phyloP scores from a whole-genome alignment of 2,888 invertebrate genomes.

The Agelastica alni region DNA sequence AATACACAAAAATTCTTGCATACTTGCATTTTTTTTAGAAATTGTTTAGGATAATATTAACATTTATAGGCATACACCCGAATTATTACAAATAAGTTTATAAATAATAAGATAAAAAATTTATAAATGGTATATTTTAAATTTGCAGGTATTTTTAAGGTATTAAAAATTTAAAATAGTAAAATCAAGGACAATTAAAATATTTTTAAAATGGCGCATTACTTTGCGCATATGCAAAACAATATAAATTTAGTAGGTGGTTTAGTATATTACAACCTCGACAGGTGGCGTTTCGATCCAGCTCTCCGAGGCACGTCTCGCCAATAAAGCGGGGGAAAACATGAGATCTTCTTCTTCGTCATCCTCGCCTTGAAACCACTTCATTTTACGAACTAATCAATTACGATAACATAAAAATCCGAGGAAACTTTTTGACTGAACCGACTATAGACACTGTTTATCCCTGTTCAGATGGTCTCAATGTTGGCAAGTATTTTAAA shows the following conservation, averaged over 20 bases:
- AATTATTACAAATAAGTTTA: too few relatives aligned
- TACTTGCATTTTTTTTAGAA: too few relatives aligned
- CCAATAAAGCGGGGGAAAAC: conserved; percentile 86
- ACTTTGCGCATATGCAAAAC: not conserved
- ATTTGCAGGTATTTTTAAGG: too few relatives aligned
- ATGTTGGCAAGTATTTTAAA: not conserved
- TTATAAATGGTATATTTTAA: too few relatives aligned
- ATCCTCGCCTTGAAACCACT: conserved; percentile 77
- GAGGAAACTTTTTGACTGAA: conserved; percentile 8
- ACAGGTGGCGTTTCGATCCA: conserved; percentile 88
- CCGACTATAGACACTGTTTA: conserved; percentile 9
- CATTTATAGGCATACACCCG: too few relatives aligned
- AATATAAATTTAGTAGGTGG: not conserved
- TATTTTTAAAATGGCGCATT: too few relatives aligned
- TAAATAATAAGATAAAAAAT: too few relatives aligned
- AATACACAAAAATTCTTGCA: too few relatives aligned
- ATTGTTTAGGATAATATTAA: too few relatives aligned
- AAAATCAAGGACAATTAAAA: too few relatives aligned
- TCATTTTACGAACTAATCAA: conserved; percentile 59
- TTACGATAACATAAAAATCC: conserved; percentile 14
- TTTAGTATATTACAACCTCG: conserved; percentile 63
- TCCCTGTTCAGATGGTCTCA: conserved; percentile 5
- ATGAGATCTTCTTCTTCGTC: conserved; percentile 85
- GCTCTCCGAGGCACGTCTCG: conserved; percentile 84
- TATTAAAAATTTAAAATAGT: too few relatives aligned